phyloP scores from a whole-genome alignment of 2,113 vertebrate genomes.

The Cettia cetti region DNA sequence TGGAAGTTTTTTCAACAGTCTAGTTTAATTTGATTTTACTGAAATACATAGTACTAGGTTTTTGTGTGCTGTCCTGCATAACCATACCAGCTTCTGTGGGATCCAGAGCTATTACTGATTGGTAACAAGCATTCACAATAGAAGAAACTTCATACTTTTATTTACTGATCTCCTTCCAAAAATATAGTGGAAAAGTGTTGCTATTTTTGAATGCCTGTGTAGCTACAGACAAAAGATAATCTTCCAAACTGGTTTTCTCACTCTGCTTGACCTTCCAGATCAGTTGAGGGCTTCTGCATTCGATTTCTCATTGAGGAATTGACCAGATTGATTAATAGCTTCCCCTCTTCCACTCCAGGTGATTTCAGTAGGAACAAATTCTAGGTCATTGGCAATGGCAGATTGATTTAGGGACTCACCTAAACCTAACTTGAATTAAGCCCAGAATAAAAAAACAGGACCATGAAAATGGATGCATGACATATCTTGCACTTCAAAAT shows the following conservation, averaged over 20 bases:
- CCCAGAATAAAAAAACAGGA: not conserved
- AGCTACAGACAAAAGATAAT: not conserved
- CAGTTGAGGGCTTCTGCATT: not conserved
- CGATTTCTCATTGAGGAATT: not conserved
- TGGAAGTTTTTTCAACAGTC: not conserved
- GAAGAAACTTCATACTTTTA: not conserved
- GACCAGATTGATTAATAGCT: not conserved
- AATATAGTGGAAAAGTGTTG: not conserved
- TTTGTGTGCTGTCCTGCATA: not conserved
- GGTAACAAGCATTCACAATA: not conserved
- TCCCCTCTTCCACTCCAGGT: not conserved
- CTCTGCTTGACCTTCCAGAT: not conserved
- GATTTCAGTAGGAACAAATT: not conserved
- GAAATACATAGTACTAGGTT: not conserved
- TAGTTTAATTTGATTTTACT: not conserved
- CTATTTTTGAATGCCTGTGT: not conserved
- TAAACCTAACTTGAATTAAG: not conserved
- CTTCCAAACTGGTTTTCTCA: not conserved
- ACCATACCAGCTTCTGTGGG: not conserved
- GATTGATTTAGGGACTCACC: not conserved
- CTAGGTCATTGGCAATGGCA: not conserved
- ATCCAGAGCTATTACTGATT: not conserved
- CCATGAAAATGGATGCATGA: not conserved
- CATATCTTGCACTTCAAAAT: not conserved
- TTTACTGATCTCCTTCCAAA: not conserved